These are phyloP conservation scores for Lanius ludovicianus DNA, from an alignment of 2,113 vertebrate species.

Conservation along the genomic window DNA sequence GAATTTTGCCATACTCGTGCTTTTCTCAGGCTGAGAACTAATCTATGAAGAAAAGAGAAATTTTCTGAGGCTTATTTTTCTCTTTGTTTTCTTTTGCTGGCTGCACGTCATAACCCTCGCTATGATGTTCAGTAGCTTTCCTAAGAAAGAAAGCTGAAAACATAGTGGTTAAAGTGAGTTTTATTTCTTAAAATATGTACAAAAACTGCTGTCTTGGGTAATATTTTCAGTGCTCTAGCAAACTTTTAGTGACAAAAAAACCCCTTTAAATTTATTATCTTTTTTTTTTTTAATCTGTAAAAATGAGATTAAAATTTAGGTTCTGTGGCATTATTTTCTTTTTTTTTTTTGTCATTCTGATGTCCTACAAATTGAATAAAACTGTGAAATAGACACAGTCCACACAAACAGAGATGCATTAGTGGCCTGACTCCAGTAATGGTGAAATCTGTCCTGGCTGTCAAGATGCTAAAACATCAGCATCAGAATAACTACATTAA, in stretches of 20 bases:
- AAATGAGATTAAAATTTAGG: not conserved
- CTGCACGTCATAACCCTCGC: not conserved
- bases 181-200: not conserved
- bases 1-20: not conserved
- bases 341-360: not conserved
- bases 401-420: not conserved
- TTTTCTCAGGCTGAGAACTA: not conserved
- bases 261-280: not conserved
- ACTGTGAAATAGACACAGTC: not conserved
- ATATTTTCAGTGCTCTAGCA: not conserved
- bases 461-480: not conserved
- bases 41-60: not conserved
- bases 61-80: not conserved
- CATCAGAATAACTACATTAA: not conserved
- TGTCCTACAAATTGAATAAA: not conserved
- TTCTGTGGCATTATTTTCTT: not conserved
- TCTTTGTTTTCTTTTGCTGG: not conserved
- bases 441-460: not conserved
- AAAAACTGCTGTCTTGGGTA: not conserved
- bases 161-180: accelerated
- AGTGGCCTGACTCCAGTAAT: not conserved
- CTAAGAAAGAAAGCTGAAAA: not conserved
- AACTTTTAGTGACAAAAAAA: not conserved
- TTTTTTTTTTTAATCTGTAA: not conserved
- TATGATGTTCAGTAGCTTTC: not conserved